Percentiles rank a stretch among this genome's conserved stretches.
Conservation (phyloP, 2,797 vertebrate genomes). For the Acipenser oxyrinchus region DNA sequence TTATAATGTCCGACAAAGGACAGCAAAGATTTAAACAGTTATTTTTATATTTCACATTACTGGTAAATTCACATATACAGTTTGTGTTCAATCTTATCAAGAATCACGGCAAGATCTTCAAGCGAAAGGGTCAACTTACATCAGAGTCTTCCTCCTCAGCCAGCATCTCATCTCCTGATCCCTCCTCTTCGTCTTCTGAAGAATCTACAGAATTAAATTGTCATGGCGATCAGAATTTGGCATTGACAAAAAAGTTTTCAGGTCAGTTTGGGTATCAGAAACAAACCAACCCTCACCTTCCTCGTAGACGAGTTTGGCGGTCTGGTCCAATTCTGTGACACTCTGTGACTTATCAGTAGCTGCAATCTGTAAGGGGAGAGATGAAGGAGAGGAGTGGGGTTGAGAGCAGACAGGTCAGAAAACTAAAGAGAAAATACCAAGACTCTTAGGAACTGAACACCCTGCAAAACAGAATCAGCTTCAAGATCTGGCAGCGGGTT, state of each 20-base stretch:
- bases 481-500: too few species aligned
- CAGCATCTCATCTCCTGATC: slow-evolving; percentile 78
- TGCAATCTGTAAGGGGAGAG: slow-evolving; percentile 65
- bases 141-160: slow-evolving; percentile 77
- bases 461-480: too few species aligned
- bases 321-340: slow-evolving; percentile 58
- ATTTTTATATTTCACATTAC: background rate
- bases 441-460: too few species aligned
- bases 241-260: slow-evolving; percentile 22
- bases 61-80: too few species aligned
- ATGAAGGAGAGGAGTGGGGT: background rate
- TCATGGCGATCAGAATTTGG: slow-evolving; percentile 16
- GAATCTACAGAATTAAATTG: slow-evolving; percentile 64
- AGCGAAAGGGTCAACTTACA: slow-evolving; percentile 60
- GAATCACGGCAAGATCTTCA: background rate
- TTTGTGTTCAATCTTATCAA: background rate
- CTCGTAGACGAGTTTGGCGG: slow-evolving; percentile 91
- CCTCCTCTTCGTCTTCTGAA: slow-evolving; percentile 78
- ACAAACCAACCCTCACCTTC: slow-evolving; percentile 59
- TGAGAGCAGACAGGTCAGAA: too few species aligned
- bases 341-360: slow-evolving; percentile 50
- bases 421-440: too few species aligned
- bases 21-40: background rate
- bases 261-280: background rate
- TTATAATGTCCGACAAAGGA: too few species aligned